Evolutionary conservation across 2,113 vertebrate species (phyloP), one percentile per base, ranked within the genome.

Genomic region (Cochlearius cochlearius): DNA sequence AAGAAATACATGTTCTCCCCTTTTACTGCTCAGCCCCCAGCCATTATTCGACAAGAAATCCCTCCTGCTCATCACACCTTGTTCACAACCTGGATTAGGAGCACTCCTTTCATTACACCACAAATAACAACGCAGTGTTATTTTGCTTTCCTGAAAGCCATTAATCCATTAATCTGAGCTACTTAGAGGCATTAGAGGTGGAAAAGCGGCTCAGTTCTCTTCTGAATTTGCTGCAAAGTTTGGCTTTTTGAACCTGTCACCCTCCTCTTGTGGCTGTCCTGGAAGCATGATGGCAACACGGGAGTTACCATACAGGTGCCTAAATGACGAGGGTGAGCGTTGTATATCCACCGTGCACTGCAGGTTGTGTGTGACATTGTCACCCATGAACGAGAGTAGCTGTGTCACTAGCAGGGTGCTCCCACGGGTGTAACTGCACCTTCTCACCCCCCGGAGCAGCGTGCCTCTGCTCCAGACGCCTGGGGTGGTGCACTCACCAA

Each of bases 291-390:
- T 34, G 60, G 10, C 59, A 62, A 5, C n/a, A 25, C 0, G 0
- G 8, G 55, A 58, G 13, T 20, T 52, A 29, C 38, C 25, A 2
- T 20, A 34, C 0, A n/a, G 2, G 30, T 38, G 27, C 38, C 27
- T 49, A 34, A 63, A 23, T 6, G n/a, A 8, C 0, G 2, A 11
- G 18, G 52, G 15, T 15, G 22, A 38, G 23, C 0, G 0, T 2
- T 26, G 22, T 14, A 2, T 6, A 23, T 23, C 17, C 12, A 12
- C 58, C 1, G 0, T 5, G 14, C 7, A 12, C 30, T 52, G 17
- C 30, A 15, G 0, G 0, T 22, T 0, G 0, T 15, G 11, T 9
- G 39, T 64, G 80, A 62, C 45, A 7, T 0, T 36, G 56, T 45
- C 78, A 58, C 41, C 26, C 41, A 8, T 0, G 16, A 58, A 12